Percentiles rank a stretch among this genome's conserved stretches.
Conservation (phyloP, 2,113 vertebrate genomes). For the Clinocottus analis region DNA sequence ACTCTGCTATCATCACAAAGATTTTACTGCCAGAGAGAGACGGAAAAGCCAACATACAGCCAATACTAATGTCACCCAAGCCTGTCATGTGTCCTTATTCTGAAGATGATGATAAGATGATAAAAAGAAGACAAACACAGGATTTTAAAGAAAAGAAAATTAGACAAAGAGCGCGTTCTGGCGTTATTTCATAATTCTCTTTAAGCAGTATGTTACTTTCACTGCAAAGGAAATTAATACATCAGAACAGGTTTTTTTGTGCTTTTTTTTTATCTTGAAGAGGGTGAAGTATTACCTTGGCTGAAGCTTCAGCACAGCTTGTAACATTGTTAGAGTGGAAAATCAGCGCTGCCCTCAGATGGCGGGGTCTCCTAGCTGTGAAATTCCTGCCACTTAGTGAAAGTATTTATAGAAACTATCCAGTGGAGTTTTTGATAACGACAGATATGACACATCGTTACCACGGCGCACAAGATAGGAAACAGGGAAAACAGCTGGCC, state of each 20-base stretch:
- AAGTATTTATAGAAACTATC: constrained; percentile 79
- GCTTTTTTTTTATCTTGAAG: background rate
- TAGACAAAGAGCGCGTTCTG: background rate
- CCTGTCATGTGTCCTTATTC: background rate
- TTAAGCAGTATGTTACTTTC: background rate
- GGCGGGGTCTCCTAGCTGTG: constrained; percentile 65
- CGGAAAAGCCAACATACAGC: background rate
- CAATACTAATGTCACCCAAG: constrained; percentile 21
- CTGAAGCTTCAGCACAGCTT: constrained; percentile 35
- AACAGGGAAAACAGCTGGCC: background rate
- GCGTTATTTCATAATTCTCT: background rate
- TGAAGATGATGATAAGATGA: constrained; percentile 11
- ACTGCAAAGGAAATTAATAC: background rate
- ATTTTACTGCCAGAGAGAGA: constrained; percentile 26
- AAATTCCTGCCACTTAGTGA: constrained; percentile 79
- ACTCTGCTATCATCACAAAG: constrained; percentile 34
- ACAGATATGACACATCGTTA: constrained; percentile 50
- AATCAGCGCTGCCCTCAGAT: constrained; percentile 64
- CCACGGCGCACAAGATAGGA: constrained; percentile 22
- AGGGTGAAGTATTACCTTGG: constrained; percentile 2
- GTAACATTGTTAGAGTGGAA: constrained; percentile 68
- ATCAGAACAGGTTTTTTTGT: background rate
- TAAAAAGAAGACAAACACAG: background rate
- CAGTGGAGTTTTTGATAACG: constrained; percentile 68
- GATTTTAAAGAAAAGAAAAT: constrained; percentile 2